phyloP scores from a whole-genome alignment of 1,140 invertebrate genomes.

The Lanistes nyassanus region DNA sequence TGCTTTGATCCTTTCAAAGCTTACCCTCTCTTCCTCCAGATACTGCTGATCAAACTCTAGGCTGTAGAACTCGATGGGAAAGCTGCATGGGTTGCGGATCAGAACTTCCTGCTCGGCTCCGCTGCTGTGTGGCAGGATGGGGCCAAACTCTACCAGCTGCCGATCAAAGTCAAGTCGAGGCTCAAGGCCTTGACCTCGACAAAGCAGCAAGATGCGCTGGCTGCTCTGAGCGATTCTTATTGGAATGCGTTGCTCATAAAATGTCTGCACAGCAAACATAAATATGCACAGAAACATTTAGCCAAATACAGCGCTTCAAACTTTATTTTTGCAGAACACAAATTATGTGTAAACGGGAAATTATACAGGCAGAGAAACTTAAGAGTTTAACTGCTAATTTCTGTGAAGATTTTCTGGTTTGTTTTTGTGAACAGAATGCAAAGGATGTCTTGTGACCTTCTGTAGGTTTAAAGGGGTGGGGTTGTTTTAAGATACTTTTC shows the following conservation, averaged over 20 bases:
- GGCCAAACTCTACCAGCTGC: conserved; percentile 65
- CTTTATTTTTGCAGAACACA: too few species aligned
- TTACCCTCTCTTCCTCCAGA: conserved; percentile 67
- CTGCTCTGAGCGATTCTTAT: conserved; percentile 66
- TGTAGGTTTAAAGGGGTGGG: too few species aligned
- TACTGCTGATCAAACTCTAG: conserved; percentile 66
- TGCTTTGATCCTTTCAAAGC: too few species aligned
- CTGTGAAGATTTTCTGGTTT: too few species aligned
- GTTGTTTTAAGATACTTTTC: too few species aligned
- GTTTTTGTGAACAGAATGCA: too few species aligned
- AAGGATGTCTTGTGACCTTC: too few species aligned
- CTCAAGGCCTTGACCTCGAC: conserved; percentile 64
- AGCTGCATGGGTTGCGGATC: conserved; percentile 64
- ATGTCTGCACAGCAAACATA: conserved; percentile 52
- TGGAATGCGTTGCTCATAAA: conserved; percentile 63
- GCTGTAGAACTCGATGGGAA: conserved; percentile 67
- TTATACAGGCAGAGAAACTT: too few species aligned
- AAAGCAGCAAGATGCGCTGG: conserved; percentile 62
- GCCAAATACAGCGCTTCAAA: not conserved
- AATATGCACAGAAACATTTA: not conserved
- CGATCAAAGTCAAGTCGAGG: conserved; percentile 61
- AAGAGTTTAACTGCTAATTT: too few species aligned
- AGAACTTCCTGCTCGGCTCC: conserved; percentile 65
- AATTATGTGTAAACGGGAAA: too few species aligned
- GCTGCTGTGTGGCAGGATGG: conserved; percentile 64